Conservation (phyloP, 2,888 invertebrate genomes). For the Cephonodes hylas region DNA sequence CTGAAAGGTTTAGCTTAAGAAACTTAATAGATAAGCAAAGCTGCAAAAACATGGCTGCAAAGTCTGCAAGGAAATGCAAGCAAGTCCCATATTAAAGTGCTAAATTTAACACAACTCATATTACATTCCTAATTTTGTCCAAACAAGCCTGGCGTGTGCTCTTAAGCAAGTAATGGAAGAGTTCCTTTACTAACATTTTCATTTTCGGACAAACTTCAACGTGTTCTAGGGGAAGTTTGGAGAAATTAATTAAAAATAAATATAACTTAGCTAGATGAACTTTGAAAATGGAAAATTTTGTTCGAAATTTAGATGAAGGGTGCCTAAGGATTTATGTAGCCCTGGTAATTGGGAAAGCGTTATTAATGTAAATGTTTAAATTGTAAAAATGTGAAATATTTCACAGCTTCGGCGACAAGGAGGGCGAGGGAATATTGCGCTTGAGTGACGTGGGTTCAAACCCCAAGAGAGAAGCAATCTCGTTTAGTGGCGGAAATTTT, state of each 20-base stretch:
- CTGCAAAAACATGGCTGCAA: conserved; percentile 49
- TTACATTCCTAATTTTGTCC: conserved; percentile 25
- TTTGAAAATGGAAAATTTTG: neutral
- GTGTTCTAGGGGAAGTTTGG: neutral
- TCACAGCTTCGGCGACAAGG: neutral
- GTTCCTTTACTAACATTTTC: conserved; percentile 7
- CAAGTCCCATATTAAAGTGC: conserved; percentile 43
- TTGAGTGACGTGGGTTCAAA: neutral
- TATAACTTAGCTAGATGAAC: neutral
- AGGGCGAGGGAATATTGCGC: neutral
- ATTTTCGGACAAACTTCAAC: conserved; percentile 9
- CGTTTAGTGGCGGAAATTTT: neutral
- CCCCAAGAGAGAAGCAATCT: neutral
- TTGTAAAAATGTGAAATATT: too few species aligned
- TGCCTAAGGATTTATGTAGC: neutral
- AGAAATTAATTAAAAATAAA: conserved; percentile 3
- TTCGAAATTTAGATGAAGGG: neutral
- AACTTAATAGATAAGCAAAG: conserved; percentile 49
- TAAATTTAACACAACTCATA: conserved; percentile 43
- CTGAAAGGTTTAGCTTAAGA: conserved; percentile 46
- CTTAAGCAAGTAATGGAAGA: conserved; percentile 18
- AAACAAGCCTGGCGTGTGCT: conserved; percentile 10
- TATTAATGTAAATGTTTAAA: neutral
- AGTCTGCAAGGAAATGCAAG: conserved; percentile 53
- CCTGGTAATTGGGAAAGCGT: neutral